A percentile compares a stretch with the other conserved stretches of the same genome.
Evolutionary conservation across 2,888 invertebrate species (phyloP).

Genomic region (Anorthoa munda): DNA sequence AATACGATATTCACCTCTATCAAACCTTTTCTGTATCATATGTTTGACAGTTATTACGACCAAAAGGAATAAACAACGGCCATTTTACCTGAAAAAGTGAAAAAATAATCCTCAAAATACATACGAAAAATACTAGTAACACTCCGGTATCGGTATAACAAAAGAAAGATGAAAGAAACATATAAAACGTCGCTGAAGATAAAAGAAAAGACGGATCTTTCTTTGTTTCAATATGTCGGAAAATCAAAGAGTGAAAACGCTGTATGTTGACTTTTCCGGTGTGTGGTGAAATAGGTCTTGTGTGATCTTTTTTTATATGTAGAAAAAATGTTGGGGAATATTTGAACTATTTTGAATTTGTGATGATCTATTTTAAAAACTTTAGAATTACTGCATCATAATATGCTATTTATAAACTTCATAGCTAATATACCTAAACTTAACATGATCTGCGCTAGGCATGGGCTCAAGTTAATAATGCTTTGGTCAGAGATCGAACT

Average conservation of each 20-base stretch:
- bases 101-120: slow-evolving; percentile 18
- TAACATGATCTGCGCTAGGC: too few species aligned
- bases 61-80: slow-evolving; percentile 12
- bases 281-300: slow-evolving; percentile 3
- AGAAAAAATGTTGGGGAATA: neutral
- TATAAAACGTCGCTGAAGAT: slow-evolving; percentile 42
- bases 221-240: slow-evolving; percentile 50
- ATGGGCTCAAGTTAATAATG: neutral
- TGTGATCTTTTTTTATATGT: neutral
- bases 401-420: too few species aligned
- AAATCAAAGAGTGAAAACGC: slow-evolving; percentile 38
- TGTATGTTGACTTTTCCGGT: slow-evolving; percentile 1
- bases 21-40: slow-evolving; percentile 2
- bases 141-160: slow-evolving; percentile 34
- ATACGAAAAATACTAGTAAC: slow-evolving; percentile 21
- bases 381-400: neutral
- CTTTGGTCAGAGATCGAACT: neutral
- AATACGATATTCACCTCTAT: neutral
- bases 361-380: neutral
- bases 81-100: neutral
- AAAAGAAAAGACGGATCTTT: slow-evolving; percentile 42
- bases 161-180: slow-evolving; percentile 48
- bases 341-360: too few species aligned
- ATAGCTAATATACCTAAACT: too few species aligned
- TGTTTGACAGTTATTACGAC: slow-evolving; percentile 30